Evolutionary conservation across 2,797 vertebrate species (phyloP).

Genomic region (Xenentodon cancila): DNA sequence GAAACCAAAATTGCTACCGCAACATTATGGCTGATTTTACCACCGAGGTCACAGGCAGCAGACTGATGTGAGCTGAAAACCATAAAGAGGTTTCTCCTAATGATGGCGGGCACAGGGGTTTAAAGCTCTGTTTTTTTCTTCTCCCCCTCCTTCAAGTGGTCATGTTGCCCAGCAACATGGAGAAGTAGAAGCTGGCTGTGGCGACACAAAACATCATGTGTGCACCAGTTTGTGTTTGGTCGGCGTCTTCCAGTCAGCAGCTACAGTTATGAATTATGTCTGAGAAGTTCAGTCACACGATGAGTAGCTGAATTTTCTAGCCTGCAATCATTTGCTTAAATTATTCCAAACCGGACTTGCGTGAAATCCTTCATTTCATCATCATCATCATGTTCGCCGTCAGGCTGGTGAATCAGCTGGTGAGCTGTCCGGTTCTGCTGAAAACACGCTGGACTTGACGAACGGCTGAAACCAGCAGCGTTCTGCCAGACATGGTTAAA

Average conservation of each 20-base stretch:
- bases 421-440: too few relatives aligned
- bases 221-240: not conserved
- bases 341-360: too few relatives aligned
- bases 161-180: conserved; percentile 41
- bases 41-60: conserved; percentile 52
- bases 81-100: conserved; percentile 51
- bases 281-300: not conserved
- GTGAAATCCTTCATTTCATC: too few relatives aligned
- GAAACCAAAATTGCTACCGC: conserved; percentile 65
- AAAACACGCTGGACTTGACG: too few relatives aligned
- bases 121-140: conserved; percentile 21
- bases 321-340: not conserved
- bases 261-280: conserved; percentile 2
- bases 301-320: not conserved
- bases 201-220: conserved; percentile 27
- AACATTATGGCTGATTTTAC: conserved; percentile 59
- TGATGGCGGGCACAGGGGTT: conserved; percentile 35
- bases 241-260: not conserved
- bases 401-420: too few relatives aligned
- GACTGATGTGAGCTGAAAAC: conserved; percentile 60
- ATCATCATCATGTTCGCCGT: too few relatives aligned
- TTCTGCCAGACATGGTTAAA: too few relatives aligned
- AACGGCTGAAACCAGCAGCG: too few relatives aligned
- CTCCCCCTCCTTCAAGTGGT: conserved; percentile 4
- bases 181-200: conserved; percentile 13